Conservation (phyloP, 2,888 invertebrate species). For the Petrophora chlorosata region DNA sequence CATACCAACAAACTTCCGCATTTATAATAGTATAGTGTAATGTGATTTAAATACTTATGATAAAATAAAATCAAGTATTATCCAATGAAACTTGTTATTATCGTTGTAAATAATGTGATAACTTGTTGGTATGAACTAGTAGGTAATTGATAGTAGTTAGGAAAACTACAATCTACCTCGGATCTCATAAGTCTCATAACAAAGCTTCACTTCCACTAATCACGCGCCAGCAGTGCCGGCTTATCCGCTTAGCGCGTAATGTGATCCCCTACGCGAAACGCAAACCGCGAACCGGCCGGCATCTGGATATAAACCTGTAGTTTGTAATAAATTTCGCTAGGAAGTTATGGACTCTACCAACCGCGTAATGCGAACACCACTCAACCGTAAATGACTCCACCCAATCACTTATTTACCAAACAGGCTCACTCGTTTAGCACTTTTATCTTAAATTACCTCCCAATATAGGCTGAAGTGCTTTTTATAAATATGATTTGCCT, state of each 20-base stretch:
- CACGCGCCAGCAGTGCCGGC: constrained; percentile 42
- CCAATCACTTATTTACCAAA: constrained; percentile 46
- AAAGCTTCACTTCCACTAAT: constrained; percentile 56
- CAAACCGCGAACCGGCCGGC: too few species aligned
- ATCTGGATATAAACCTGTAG: constrained; percentile 17
- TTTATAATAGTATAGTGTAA: too few species aligned
- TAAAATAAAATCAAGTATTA: too few species aligned
- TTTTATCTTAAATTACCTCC: constrained; percentile 57
- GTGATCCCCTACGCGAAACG: constrained; percentile 44
- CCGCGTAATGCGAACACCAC: constrained; percentile 19
- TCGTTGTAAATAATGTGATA: too few species aligned
- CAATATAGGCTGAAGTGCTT: constrained; percentile 54
- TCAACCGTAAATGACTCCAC: constrained; percentile 41
- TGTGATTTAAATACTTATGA: too few species aligned
- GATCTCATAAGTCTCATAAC: constrained; percentile 20
- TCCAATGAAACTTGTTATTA: too few species aligned
- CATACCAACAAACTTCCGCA: too few species aligned
- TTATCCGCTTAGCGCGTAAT: constrained; percentile 67
- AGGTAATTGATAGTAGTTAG: too few species aligned
- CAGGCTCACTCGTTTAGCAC: constrained; percentile 45
- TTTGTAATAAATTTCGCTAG: constrained; percentile 19
- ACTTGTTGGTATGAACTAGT: too few species aligned
- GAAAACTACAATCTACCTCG: constrained; percentile 9
- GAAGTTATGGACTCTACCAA: constrained; percentile 17
- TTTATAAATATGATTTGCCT: constrained; percentile 61